Evolutionary conservation across 2,888 invertebrate species (phyloP), one percentile per base, ranked within the genome.

Genomic region (Brachypalpus laphriformis): DNA sequence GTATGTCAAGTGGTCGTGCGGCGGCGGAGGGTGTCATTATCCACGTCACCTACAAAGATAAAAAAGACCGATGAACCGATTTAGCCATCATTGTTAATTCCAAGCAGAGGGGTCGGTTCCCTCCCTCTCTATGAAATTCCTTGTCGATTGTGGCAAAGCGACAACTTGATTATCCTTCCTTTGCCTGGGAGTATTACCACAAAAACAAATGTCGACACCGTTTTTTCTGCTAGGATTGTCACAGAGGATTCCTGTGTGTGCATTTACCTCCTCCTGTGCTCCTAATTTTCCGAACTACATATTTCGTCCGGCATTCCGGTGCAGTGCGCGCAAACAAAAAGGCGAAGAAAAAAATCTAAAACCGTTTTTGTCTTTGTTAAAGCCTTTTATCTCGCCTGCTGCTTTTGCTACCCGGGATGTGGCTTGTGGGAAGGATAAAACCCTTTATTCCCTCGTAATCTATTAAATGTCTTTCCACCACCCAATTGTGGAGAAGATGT

Each of bases 101-200:
- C n/a, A n/a, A 68, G 68, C 54, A 31, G 40, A 70, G 75, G 56
- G 63, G 25, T 9, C 31, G 8, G 9, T 8, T 37, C 31, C 56
- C 9, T 14, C 22, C 25, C 51, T n/a, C 63, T 57, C 65, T 25
- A 31, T 56, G 70, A 70, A 85, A 85, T 85, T 71, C 65, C 70
- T 71, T 85, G 81, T 71, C 66, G 81, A 85, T 81, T 75, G 85
- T 57, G 71, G 81, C 71, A 40, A 70, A 51, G 75, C 59, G 75
- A 81, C 81, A 76, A 76, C 85, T 85, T 85, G 81, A 85, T 85
- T 85, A 85, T 71, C 81, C 57, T 70, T 49, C 6, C 42, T 49
- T 37, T 25, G 25, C n/a, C 3, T 34, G 14, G 11, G 20, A 20
- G 70, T 14, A 14, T 25, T 47, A 40, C 59, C 54, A 54, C 56